A percentile compares a stretch with the other conserved stretches of the same genome.
phyloP scores from a whole-genome alignment of 2,888 invertebrate genomes.

The Drosophila maculinotata region DNA sequence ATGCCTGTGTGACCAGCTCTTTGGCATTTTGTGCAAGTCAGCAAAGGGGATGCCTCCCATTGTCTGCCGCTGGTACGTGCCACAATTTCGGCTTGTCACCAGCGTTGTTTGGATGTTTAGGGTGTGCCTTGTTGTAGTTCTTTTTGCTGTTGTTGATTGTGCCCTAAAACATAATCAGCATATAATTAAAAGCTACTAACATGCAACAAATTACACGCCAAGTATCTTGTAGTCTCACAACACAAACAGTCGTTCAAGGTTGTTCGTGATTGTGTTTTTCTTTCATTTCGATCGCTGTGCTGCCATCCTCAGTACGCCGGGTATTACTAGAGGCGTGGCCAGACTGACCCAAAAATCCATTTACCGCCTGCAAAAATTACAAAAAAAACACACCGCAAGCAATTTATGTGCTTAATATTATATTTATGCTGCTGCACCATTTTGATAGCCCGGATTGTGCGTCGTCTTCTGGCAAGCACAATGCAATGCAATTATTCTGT shows the following conservation, averaged over 20 bases:
- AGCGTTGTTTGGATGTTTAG: constrained; percentile 27
- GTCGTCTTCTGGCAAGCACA: constrained; percentile 18
- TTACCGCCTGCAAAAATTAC: constrained; percentile 36
- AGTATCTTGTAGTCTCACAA: constrained; percentile 60
- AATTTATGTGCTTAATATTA: constrained; percentile 25
- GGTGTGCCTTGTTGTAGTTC: constrained; percentile 24
- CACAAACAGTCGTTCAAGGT: constrained; percentile 45
- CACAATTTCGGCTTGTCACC: constrained; percentile 71
- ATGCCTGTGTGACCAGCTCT: constrained; percentile 19
- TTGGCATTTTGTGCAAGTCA: constrained; percentile 72
- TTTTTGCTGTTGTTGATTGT: constrained; percentile 53
- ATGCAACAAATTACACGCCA: constrained; percentile 79
- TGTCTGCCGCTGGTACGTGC: constrained; percentile 70
- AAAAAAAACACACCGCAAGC: constrained; percentile 31
- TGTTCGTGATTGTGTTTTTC: constrained; percentile 36
- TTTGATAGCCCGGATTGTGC: constrained; percentile 48
- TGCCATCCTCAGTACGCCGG: constrained; percentile 21
- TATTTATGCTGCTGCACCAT: constrained; percentile 53
- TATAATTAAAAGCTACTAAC: constrained; percentile 77
- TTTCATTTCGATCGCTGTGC: constrained; percentile 8
- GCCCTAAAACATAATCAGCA: constrained; percentile 71
- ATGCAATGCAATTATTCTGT: constrained; percentile 51
- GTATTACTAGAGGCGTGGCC: constrained; percentile 34
- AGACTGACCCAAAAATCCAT: constrained; percentile 65
- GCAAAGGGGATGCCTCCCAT: constrained; percentile 51